Base-by-base conservation (phyloP, 1,140 invertebrate genomes). In the Chironomus striatipennis region DNA sequence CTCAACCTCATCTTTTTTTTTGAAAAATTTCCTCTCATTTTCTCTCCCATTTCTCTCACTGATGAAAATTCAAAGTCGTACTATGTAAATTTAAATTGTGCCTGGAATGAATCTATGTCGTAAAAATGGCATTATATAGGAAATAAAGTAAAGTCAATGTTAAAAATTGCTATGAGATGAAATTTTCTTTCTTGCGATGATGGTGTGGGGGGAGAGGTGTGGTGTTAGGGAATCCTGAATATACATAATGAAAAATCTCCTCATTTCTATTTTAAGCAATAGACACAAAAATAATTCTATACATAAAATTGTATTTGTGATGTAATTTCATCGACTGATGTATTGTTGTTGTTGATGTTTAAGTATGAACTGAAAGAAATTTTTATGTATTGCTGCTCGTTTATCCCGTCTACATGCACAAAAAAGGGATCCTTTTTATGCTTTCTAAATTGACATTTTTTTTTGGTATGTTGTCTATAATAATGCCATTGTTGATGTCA, bases 271-370 rank as follows among this genome's bases (percentile, higher is more conserved):
- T 34, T 34, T 34, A 34, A 34, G 24, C 24, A 34, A 34, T 34
- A 34, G 24, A 34, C 24, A 34, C 24, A 34, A 34, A 34, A 34
- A 34, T 34, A 34, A 34, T 34, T 34, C 5, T 34, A 2, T 34
- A n/a, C n/a, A n/a, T n/a, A n/a, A 47, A 47, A 47, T 57, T 57
- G 47, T 57, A n/a, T 57, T 57, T 57, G 47, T 57, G 47, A 57
- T 57, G 47, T 57, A 57, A 57, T 57, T 57, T 57, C 47, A 57
- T 15, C n/a, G 47, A 12, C 47, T 57, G 5, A 57, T 57, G n/a
- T 34, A 34, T 34, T 34, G 24, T 34, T 34, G 24, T 34, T 34
- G 24, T 34, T 34, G 24, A 2, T 34, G 24, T 34, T 34, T 1
- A 2, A 2, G 24, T 34, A 34, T 1, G 24, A 34, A 34, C 24